These are phyloP conservation scores for Neoseiulus cucumeris DNA, from an alignment of 1,140 invertebrate genomes.

Conservation along the genomic window DNA sequence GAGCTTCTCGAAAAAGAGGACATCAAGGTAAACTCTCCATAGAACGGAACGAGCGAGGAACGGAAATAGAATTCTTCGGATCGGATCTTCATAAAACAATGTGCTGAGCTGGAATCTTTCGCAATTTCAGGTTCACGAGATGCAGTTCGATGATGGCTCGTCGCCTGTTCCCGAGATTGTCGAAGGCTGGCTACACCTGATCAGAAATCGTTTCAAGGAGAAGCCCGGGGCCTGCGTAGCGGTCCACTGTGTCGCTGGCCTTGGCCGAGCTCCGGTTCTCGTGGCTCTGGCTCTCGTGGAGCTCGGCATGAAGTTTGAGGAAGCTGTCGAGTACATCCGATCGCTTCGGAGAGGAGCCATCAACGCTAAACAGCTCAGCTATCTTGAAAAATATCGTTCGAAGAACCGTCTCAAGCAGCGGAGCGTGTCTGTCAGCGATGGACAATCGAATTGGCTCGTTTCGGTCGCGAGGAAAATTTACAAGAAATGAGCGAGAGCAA, in stretches of 20 bases:
- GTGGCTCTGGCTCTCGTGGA: constrained; percentile 88
- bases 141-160: constrained; percentile 34
- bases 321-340: constrained; percentile 85
- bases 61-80: too few relatives aligned
- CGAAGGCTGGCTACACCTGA: constrained; percentile 77
- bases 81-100: too few relatives aligned
- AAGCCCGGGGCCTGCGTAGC: constrained; percentile 73
- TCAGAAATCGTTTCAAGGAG: constrained; percentile 52
- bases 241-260: constrained; percentile 85
- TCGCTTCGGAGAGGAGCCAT: constrained; percentile 77
- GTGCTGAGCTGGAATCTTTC: too few relatives aligned
- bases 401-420: constrained; percentile 65
- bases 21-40: constrained; percentile 35
- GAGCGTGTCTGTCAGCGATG: neutral
- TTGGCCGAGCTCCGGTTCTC: constrained; percentile 82
- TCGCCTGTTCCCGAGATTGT: constrained; percentile 42
- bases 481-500: too few relatives aligned
- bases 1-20: constrained; percentile 60
- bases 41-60: too few relatives aligned
- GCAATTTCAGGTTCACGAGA: constrained; percentile 27
- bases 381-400: constrained; percentile 81
- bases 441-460: neutral
- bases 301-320: constrained; percentile 87
- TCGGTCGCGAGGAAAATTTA: too few relatives aligned
- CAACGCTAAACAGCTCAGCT: constrained; percentile 84